Evolutionary conservation across 2,113 vertebrate genomes (phyloP), one percentile per base, ranked within the genome.

Genomic region (Myotis davidii): DNA sequence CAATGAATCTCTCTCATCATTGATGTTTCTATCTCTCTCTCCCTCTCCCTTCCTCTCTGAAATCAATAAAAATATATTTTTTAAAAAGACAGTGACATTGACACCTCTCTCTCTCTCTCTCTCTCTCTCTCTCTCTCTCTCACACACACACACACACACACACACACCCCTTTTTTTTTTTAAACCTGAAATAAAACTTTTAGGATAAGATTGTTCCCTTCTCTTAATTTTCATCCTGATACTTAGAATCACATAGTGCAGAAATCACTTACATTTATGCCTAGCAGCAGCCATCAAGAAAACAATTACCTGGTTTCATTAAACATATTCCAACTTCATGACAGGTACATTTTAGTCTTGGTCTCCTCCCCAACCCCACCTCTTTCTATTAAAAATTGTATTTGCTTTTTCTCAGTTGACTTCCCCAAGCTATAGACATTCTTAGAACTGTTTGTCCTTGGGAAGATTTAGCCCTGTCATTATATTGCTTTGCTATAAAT

Each of bases 401-500:
- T 93, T 97, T 96, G 74, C 29, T 96, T 65, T 74, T 96, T 88
- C 81, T 79, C 70, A 54, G 0, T 95, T 65, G 12, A 86, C 48
- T 77, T 45, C 65, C 34, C 5, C 37, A 27, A 79, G 37, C 29
- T 50, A 59, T 25, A 96, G 85, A 93, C 72, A 56, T 97, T 97
- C 73, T 95, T 76, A 91, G 88, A 93, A 94, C 88, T 95, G 27
- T 96, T 96, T 96, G 94, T 93, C 76, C 92, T 96, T 97, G 77
- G 39, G 34, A 97, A 97, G 95, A 92, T 93, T 97, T 96, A 91
- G 85, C 48, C 29, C 82, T 86, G 78, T 97, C 54, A 45, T 78
- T 94, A 77, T 85, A 81, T 96, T 85, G 70, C 77, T 52, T n/a
- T 69, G 91, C 70, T 86, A 42, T 90, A 97, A 97, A 98, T 97